Evolutionary conservation across 2,888 invertebrate species (phyloP).

Genomic region (Mimumesa dahlbomi): DNA sequence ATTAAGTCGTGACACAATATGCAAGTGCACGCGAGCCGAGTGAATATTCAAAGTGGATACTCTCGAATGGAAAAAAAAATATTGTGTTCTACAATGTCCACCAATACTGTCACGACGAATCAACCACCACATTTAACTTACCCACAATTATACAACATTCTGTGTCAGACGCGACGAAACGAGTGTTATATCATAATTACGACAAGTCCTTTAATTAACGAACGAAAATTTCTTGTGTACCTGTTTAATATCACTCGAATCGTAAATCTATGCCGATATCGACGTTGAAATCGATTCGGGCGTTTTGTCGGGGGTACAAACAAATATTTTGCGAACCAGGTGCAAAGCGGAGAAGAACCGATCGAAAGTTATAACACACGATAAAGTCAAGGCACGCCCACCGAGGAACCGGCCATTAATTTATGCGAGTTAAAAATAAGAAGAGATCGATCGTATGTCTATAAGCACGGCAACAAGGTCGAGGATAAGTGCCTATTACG

Average conservation of each 20-base stretch:
- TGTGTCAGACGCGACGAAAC: too few relatives aligned
- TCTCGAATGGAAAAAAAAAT: too few relatives aligned
- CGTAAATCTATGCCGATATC: neutral
- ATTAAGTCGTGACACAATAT: too few relatives aligned
- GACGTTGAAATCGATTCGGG: slow-evolving; percentile 2
- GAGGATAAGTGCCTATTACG: slow-evolving; percentile 39
- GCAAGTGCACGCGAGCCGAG: too few relatives aligned
- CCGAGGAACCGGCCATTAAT: slow-evolving; percentile 54
- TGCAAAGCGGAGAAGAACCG: slow-evolving; percentile 11
- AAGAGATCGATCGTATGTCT: slow-evolving; percentile 54
- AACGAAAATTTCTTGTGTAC: too few relatives aligned
- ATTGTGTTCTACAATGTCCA: too few relatives aligned
- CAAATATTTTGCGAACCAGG: neutral
- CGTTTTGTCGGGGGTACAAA: neutral
- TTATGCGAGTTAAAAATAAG: slow-evolving; percentile 70
- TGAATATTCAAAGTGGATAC: too few relatives aligned
- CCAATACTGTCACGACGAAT: too few relatives aligned
- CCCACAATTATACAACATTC: too few relatives aligned
- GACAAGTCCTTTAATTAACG: too few relatives aligned
- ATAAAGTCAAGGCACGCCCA: slow-evolving; percentile 30
- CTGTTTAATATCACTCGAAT: neutral
- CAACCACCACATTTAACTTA: too few relatives aligned
- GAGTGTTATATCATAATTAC: too few relatives aligned
- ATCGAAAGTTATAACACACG: slow-evolving; percentile 25
- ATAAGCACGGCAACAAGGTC: slow-evolving; percentile 48